These are phyloP conservation scores for Lacerta agilis DNA, from an alignment of 2,797 vertebrate genomes.

Conservation along the genomic window DNA sequence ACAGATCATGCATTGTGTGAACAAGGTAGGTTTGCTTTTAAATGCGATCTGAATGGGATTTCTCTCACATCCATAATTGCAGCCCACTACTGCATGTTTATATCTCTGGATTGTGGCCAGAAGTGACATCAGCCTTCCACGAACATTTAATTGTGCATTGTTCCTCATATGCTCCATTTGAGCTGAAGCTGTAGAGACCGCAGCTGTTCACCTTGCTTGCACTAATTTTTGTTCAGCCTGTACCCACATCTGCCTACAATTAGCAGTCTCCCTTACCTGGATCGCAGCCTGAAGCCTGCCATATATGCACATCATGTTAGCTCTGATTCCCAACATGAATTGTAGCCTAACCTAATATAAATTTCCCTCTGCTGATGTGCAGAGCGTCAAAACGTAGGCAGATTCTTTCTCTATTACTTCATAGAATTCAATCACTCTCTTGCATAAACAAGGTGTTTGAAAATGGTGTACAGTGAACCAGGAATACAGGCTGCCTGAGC, in stretches of 20 bases:
- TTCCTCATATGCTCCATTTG: conserved; percentile 22
- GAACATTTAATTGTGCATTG: conserved; percentile 42
- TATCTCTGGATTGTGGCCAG: conserved; percentile 19
- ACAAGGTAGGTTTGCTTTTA: no score
- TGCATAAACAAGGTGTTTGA: neutral
- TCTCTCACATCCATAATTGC: neutral
- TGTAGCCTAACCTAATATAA: neutral
- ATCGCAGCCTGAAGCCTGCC: neutral
- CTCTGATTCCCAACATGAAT: conserved; percentile 31
- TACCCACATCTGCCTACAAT: conserved; percentile 12
- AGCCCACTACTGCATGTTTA: neutral
- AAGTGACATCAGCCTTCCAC: conserved; percentile 24
- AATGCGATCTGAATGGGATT: no score
- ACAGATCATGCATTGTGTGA: no score
- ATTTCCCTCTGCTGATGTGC: conserved; percentile 36
- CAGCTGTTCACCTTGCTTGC: conserved; percentile 50
- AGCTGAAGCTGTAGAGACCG: conserved; percentile 29
- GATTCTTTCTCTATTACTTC: conserved; percentile 53
- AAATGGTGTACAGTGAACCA: neutral
- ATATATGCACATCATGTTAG: conserved; percentile 19
- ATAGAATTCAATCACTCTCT: conserved; percentile 33
- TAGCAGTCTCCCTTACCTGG: conserved; percentile 31
- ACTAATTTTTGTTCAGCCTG: conserved; percentile 20
- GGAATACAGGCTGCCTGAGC: neutral
- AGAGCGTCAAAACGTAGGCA: neutral